Evolutionary conservation across 2,113 vertebrate genomes (phyloP).

Genomic region (Cyprichromis sp.): DNA sequence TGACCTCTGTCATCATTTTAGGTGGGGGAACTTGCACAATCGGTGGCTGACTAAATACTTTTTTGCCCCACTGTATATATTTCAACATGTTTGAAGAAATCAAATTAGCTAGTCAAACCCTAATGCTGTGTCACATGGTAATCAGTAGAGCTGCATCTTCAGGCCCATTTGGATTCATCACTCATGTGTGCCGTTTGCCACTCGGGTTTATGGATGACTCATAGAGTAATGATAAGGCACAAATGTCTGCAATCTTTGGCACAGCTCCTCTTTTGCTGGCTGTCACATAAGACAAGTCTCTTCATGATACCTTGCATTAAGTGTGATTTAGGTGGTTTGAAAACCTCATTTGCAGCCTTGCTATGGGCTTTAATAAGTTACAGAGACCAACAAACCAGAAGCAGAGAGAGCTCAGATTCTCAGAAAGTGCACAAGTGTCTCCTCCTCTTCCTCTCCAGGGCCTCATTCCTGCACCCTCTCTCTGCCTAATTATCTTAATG

Average conservation of each 20-base stretch:
- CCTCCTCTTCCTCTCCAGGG: constrained; percentile 4
- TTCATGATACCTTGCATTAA: neutral
- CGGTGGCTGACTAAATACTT: too few relatives aligned
- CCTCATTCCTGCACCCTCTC: constrained; percentile 33
- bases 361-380: neutral
- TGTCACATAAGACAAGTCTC: neutral
- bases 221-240: neutral
- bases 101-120: neutral
- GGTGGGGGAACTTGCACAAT: too few relatives aligned
- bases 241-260: neutral
- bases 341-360: neutral
- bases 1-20: too few relatives aligned
- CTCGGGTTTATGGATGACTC: neutral
- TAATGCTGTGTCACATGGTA: neutral
- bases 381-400: neutral
- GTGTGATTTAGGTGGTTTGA: neutral
- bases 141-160: neutral
- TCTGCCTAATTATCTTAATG: constrained; percentile 63
- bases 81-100: neutral
- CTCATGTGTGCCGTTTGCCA: neutral
- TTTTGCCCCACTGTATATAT: neutral
- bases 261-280: neutral
- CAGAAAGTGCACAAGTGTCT: neutral
- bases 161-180: neutral
- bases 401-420: neutral